Percentiles rank a stretch among this genome's conserved stretches.
Evolutionary conservation across 2,113 vertebrate species (phyloP).

Genomic region (Hylia prasina): DNA sequence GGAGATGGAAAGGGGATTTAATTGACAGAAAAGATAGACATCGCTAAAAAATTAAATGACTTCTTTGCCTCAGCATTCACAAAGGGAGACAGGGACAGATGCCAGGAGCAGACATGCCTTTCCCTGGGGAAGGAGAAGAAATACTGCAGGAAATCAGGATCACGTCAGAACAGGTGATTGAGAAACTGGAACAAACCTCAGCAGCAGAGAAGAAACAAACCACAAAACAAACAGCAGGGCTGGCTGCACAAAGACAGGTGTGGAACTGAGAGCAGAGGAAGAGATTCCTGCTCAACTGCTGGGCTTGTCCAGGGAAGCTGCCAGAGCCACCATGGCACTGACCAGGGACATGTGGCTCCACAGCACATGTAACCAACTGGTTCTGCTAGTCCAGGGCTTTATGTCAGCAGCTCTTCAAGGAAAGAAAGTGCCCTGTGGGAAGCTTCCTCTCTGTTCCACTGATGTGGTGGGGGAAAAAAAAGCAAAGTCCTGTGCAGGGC

Average conservation of each 20-base stretch:
- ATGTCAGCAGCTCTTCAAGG: neutral
- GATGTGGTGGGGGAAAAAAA: neutral
- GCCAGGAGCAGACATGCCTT: conserved; percentile 61
- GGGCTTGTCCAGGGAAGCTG: neutral
- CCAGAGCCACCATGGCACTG: neutral
- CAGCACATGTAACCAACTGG: neutral
- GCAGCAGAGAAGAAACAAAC: conserved; percentile 42
- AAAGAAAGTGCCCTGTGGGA: neutral
- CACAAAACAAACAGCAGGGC: conserved; percentile 30
- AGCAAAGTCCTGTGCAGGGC: neutral
- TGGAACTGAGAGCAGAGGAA: neutral
- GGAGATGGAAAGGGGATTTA: conserved; percentile 46
- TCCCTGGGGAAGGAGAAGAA: conserved; percentile 59
- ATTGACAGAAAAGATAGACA: conserved; percentile 62
- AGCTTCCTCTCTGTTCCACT: neutral
- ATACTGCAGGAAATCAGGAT: conserved; percentile 61
- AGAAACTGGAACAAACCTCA: conserved; percentile 65
- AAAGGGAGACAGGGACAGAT: conserved; percentile 43
- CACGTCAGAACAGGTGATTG: conserved; percentile 40
- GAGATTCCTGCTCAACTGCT: neutral
- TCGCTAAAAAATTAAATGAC: conserved; percentile 65
- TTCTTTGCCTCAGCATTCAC: conserved; percentile 60
- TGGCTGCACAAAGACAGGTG: conserved; percentile 46
- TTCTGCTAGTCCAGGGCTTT: neutral
- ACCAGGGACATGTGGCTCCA: neutral